Conservation (phyloP, 2,113 vertebrate genomes). For the Heloderma charlesbogerti region DNA sequence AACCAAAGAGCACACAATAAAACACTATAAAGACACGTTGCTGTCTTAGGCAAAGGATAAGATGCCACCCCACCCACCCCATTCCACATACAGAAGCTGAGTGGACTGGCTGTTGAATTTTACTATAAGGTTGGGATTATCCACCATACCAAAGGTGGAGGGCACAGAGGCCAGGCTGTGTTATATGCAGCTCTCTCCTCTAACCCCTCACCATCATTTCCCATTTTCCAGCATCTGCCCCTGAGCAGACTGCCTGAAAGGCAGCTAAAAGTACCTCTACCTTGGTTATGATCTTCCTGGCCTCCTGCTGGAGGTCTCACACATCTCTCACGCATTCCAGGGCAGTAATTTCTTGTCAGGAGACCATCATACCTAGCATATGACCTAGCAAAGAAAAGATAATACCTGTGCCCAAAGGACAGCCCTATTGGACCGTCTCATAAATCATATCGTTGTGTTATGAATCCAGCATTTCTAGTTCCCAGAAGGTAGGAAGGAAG, state of each 20-base stretch:
- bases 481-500: neutral
- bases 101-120: no score
- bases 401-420: neutral
- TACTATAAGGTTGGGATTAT: no score
- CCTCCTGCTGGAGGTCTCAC: neutral
- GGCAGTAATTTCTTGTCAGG: neutral
- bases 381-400: neutral
- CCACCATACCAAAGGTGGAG: no score
- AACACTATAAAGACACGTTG: no score
- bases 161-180: no score
- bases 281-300: neutral
- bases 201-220: no score
- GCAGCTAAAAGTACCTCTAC: neutral
- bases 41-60: no score
- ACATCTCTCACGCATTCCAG: neutral
- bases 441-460: neutral
- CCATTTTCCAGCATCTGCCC: no score
- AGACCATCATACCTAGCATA: neutral
- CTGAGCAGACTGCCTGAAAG: neutral
- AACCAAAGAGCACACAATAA: no score
- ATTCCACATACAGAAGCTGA: no score
- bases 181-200: no score
- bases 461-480: neutral
- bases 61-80: no score
- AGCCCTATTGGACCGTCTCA: neutral